These are phyloP conservation scores for Leucania comma DNA, from an alignment of 2,888 invertebrate species.

Conservation along the genomic window DNA sequence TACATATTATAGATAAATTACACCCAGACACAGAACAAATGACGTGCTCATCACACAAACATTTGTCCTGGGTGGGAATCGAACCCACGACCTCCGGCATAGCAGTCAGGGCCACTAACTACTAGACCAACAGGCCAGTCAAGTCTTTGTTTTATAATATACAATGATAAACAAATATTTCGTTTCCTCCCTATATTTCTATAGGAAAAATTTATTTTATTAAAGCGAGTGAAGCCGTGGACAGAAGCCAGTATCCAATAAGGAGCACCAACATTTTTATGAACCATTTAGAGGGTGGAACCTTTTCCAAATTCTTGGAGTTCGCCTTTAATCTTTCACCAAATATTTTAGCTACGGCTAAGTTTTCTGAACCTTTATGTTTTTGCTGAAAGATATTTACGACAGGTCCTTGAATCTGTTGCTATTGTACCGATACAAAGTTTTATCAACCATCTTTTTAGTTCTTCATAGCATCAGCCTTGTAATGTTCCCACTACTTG, in stretches of 20 bases:
- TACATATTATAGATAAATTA: no score
- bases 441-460: conserved; percentile 19
- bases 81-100: no score
- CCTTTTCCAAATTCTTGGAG: conserved; percentile 81
- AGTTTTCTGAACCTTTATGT: conserved; percentile 78
- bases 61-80: no score
- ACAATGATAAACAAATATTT: no score
- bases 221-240: no score
- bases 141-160: no score
- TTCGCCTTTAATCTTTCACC: conserved; percentile 82
- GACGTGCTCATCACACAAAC: no score
- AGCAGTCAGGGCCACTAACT: no score
- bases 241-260: conserved; percentile 74
- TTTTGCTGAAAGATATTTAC: conserved; percentile 70
- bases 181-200: not conserved
- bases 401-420: conserved; percentile 57
- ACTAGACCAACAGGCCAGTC: no score
- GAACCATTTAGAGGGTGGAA: conserved; percentile 79
- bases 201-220: not conserved
- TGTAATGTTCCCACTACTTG: no score
- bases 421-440: conserved; percentile 55
- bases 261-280: conserved; percentile 83
- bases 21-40: no score
- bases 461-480: no score
- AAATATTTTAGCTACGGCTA: conserved; percentile 79